Evolutionary conservation across 2,113 vertebrate species (phyloP).

Genomic region (Mus spicilegus): DNA sequence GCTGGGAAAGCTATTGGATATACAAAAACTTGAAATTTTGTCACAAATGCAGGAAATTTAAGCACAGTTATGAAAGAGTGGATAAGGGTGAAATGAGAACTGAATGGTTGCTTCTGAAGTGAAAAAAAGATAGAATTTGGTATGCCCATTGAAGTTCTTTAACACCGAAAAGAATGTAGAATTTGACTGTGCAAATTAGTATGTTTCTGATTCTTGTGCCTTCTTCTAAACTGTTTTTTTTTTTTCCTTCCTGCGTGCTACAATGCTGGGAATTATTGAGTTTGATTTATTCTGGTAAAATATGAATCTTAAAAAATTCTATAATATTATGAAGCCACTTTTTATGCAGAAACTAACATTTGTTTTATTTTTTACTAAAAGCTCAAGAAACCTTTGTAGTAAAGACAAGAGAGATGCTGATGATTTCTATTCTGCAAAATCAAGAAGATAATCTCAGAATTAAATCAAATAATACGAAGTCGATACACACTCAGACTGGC

Average conservation of each 20-base stretch:
- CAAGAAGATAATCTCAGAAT: background rate
- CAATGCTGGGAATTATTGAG: background rate
- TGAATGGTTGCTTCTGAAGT: background rate
- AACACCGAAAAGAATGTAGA: background rate
- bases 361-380: background rate
- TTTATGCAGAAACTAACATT: background rate
- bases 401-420: background rate
- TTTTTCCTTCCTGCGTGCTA: background rate
- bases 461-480: slow-evolving; percentile 2
- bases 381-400: background rate
- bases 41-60: background rate
- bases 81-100: background rate
- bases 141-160: background rate
- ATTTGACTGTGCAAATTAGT: background rate
- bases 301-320: background rate
- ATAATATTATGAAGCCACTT: background rate
- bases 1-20: background rate
- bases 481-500: background rate
- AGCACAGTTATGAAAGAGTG: background rate
- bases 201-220: background rate
- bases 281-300: background rate
- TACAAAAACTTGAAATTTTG: background rate
- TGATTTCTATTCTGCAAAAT: slow-evolving; percentile 1
- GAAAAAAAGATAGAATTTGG: background rate
- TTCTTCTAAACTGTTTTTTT: background rate